Evolutionary conservation across 2,888 invertebrate species (phyloP), one percentile per base, ranked within the genome.

Genomic region (Gonocerus acuteangulatus): DNA sequence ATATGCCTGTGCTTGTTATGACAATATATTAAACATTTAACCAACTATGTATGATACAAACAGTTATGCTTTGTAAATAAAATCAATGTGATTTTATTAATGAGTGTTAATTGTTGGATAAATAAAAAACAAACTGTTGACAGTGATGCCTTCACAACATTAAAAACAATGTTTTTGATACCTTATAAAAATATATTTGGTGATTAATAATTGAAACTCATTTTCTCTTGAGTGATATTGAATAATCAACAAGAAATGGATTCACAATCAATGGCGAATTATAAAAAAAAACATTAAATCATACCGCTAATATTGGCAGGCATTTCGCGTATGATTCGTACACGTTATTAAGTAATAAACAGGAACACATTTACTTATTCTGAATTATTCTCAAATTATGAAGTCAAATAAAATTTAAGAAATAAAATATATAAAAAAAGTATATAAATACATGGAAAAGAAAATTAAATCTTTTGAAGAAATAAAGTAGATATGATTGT

Each of bases 151-250:
- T n/a, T 39, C n/a, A 39, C 39, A 39, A 39, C n/a, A 39, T n/a
- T 39, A 39, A n/a, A 39, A 39, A 39, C n/a, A 39, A 39, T 39
- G 39, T 42, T 42, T 34, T 54, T 54, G 42, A 36, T 21, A 54
- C 23, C 9, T 22, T 54, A 54, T 42, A 54, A 54, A 54, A 54
- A 54, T 54, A 54, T 54, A 54, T 39, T 54, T 54, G 21, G 42
- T 39, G 39, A 54, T 54, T 23, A 19, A 19, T 39, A 54, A 54
- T 54, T 42, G 21, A 54, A 42, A 47, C 47, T 47, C 36, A 23
- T 42, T 39, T 48, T 23, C 23, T 36, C 39, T 54, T 39, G 42
- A 3, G 15, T n/a, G 39, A 15, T 39, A 39, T 39, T 39, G 15
- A 13, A 39, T 39, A 39, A 39, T 39, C 3, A n/a, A 15, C n/a